Percentiles rank a stretch among this genome's conserved stretches.
phyloP scores from a whole-genome alignment of 2,113 vertebrate genomes.

The Fulica atra region DNA sequence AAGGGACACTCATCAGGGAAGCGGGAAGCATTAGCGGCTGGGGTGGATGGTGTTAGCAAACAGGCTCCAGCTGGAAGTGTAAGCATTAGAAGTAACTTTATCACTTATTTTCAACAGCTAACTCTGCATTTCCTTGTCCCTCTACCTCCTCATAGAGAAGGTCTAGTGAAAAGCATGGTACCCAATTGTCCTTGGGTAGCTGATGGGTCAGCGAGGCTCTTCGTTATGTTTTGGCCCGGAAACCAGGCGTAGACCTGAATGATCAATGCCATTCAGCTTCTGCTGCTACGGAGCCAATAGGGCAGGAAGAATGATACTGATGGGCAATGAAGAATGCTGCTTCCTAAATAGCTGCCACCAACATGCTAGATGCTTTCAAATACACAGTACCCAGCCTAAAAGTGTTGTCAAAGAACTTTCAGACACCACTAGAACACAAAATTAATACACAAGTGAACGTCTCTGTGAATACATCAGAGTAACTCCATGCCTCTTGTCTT shows the following conservation, averaged over 20 bases:
- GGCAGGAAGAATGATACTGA: background rate
- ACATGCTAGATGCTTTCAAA: background rate
- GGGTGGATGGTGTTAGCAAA: slow-evolving; percentile 36
- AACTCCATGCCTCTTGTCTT: background rate
- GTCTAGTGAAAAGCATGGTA: background rate
- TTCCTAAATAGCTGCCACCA: slow-evolving; percentile 24
- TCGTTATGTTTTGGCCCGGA: slow-evolving; percentile 10
- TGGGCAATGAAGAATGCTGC: background rate
- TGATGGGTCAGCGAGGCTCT: slow-evolving; percentile 12
- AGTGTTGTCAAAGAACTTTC: slow-evolving; percentile 8
- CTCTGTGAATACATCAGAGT: background rate
- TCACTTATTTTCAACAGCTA: slow-evolving; percentile 23
- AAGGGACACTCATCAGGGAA: slow-evolving; percentile 12
- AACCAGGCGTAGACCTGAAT: background rate
- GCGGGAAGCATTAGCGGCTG: background rate
- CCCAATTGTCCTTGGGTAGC: background rate
- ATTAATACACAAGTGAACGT: background rate
- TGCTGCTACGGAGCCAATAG: background rate
- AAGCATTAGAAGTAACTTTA: slow-evolving; percentile 11
- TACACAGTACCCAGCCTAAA: background rate
- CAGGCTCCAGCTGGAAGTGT: slow-evolving; percentile 39
- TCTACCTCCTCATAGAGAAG: background rate
- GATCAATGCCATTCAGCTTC: background rate
- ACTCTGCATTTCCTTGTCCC: background rate
- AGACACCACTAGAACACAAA: background rate